Conservation (phyloP, 1,140 invertebrate species). For the Brachionus paranguensis region DNA sequence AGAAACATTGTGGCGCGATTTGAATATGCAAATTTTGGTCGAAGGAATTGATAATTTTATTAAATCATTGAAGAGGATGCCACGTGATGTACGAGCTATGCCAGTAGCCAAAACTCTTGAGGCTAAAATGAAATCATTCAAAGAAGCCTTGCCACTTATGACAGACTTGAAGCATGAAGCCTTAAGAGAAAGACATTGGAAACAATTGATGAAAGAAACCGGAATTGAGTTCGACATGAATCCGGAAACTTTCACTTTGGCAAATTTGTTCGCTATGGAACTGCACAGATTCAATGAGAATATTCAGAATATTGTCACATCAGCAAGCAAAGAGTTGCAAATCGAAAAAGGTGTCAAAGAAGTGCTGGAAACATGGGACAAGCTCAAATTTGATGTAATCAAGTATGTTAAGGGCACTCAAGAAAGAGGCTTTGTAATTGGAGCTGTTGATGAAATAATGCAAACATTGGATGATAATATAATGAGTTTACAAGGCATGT, state of each 20-base stretch:
- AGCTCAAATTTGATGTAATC: slow-evolving; percentile 66
- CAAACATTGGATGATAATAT: slow-evolving; percentile 76
- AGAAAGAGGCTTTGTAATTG: slow-evolving; percentile 67
- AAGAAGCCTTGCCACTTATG: slow-evolving; percentile 76
- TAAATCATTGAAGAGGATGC: slow-evolving; percentile 67
- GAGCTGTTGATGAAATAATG: slow-evolving; percentile 72
- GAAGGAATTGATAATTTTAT: slow-evolving; percentile 79
- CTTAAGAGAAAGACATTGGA: slow-evolving; percentile 76
- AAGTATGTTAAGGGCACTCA: slow-evolving; percentile 58
- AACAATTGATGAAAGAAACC: slow-evolving; percentile 76
- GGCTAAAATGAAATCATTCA: slow-evolving; percentile 77
- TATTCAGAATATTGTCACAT: slow-evolving; percentile 72
- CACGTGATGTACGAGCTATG: slow-evolving; percentile 59
- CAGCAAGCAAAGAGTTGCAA: slow-evolving; percentile 76
- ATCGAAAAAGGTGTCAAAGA: slow-evolving; percentile 78
- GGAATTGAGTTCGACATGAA: slow-evolving; percentile 75
- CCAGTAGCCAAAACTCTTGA: slow-evolving; percentile 66
- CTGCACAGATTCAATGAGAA: slow-evolving; percentile 74
- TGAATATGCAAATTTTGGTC: slow-evolving; percentile 72
- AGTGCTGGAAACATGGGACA: slow-evolving; percentile 65
- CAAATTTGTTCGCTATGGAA: slow-evolving; percentile 85
- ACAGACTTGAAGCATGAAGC: slow-evolving; percentile 83
- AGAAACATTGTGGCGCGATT: slow-evolving; percentile 75
- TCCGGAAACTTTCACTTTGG: slow-evolving; percentile 73
- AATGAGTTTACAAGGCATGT: slow-evolving; percentile 82